phyloP scores from a whole-genome alignment of 2,888 invertebrate species.

The Parasteatoda lunata region DNA sequence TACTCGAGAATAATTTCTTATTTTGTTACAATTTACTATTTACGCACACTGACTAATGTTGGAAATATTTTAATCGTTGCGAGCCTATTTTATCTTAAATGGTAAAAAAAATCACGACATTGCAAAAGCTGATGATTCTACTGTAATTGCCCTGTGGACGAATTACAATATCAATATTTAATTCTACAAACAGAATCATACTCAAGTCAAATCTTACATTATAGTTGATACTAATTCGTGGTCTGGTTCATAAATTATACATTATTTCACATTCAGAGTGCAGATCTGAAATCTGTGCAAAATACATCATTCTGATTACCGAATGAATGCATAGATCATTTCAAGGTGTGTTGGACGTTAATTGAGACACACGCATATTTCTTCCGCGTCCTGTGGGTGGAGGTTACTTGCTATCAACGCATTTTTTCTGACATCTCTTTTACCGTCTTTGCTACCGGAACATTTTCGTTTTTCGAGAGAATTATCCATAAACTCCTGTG shows the following conservation, averaged over 20 bases:
- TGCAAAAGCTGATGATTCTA: neutral
- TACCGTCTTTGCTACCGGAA: neutral
- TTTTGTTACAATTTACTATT: too few relatives aligned
- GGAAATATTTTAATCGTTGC: too few relatives aligned
- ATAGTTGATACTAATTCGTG: neutral
- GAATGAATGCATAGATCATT: neutral
- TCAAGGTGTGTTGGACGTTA: neutral
- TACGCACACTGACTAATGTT: too few relatives aligned
- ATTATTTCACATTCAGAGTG: neutral
- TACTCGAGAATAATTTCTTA: too few relatives aligned
- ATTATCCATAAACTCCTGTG: neutral
- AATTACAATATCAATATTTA: neutral
- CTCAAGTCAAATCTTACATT: neutral
- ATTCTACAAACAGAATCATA: neutral
- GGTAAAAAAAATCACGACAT: neutral
- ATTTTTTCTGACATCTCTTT: neutral
- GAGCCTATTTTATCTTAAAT: too few relatives aligned
- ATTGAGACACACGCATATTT: slow-evolving; percentile 23
- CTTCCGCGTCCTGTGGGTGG: slow-evolving; percentile 22
- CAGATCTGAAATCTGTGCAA: neutral
- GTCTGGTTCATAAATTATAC: neutral
- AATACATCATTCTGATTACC: neutral
- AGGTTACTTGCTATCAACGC: slow-evolving; percentile 4
- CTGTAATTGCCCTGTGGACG: neutral
- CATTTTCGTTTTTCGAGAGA: slow-evolving; percentile 1